Conservation (phyloP, 2,113 vertebrate genomes). For the Pampusana beccarii region DNA sequence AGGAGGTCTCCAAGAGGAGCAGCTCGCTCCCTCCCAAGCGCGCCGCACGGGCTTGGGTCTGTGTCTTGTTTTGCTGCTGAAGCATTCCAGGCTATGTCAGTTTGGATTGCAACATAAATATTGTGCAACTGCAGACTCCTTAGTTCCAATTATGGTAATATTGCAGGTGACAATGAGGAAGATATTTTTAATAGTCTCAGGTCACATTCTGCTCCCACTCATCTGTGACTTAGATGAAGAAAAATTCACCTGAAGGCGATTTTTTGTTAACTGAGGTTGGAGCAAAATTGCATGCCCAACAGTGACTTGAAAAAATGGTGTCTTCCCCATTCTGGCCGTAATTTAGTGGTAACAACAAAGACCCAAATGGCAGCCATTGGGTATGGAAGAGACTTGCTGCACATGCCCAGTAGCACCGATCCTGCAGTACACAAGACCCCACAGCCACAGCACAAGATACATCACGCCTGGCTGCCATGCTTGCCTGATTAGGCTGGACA, state of each 20-base stretch:
- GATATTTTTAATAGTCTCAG: neutral
- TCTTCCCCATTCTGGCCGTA: neutral
- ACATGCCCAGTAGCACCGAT: no score
- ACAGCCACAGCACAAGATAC: neutral
- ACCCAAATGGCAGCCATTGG: neutral
- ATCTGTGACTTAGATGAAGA: neutral
- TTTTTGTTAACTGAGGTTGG: neutral
- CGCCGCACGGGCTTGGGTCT: neutral
- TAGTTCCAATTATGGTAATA: conserved; percentile 46
- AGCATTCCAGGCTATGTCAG: conserved; percentile 14
- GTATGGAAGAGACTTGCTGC: neutral
- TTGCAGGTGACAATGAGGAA: conserved; percentile 31
- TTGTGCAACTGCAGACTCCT: neutral
- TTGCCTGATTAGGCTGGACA: neutral
- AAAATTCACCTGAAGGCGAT: neutral
- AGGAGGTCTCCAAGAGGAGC: neutral
- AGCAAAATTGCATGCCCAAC: neutral
- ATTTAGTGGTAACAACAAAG: neutral
- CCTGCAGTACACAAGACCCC: neutral
- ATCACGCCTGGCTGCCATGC: neutral
- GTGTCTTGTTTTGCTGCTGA: neutral
- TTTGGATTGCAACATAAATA: conserved; percentile 60
- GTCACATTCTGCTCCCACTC: neutral
- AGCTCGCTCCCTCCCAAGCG: neutral
- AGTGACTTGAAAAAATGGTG: neutral